Evolutionary conservation across 2,888 invertebrate genomes (phyloP).

Genomic region (Metalampra italica): DNA sequence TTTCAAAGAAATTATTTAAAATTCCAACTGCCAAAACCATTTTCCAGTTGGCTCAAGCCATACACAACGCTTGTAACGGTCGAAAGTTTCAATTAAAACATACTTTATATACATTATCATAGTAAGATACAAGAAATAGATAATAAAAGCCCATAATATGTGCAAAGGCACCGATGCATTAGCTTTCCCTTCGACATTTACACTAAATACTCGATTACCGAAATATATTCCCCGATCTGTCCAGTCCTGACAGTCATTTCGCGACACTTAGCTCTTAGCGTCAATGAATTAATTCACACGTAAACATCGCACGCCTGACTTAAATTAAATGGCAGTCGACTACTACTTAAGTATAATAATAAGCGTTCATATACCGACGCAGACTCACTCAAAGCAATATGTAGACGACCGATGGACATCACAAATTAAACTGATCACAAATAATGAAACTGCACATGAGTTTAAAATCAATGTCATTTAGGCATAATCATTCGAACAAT

Average conservation of each 20-base stretch:
- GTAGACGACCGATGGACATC: not conserved
- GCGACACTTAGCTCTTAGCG: not conserved
- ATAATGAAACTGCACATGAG: not conserved
- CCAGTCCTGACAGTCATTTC: not conserved
- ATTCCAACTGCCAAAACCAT: too few relatives aligned
- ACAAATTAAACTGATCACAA: too few relatives aligned
- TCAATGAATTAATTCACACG: not conserved
- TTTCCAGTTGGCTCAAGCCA: too few relatives aligned
- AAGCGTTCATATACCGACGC: conserved; percentile 3
- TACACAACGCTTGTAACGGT: too few relatives aligned
- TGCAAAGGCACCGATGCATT: not conserved
- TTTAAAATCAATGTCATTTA: too few relatives aligned
- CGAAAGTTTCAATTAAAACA: too few relatives aligned
- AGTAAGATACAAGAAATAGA: not conserved
- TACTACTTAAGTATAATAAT: conserved; percentile 21
- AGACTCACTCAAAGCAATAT: not conserved
- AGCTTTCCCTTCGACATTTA: not conserved
- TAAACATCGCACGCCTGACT: not conserved
- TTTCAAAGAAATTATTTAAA: too few relatives aligned
- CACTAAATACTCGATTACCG: not conserved
- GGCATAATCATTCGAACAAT: too few relatives aligned
- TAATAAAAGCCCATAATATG: conserved; percentile 1
- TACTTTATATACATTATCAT: too few relatives aligned
- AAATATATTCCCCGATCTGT: not conserved
- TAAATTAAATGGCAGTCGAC: conserved; percentile 43